Evolutionary conservation across 2,113 vertebrate genomes (phyloP), one percentile per base, ranked within the genome.

Genomic region (Gopherus evgoodei): DNA sequence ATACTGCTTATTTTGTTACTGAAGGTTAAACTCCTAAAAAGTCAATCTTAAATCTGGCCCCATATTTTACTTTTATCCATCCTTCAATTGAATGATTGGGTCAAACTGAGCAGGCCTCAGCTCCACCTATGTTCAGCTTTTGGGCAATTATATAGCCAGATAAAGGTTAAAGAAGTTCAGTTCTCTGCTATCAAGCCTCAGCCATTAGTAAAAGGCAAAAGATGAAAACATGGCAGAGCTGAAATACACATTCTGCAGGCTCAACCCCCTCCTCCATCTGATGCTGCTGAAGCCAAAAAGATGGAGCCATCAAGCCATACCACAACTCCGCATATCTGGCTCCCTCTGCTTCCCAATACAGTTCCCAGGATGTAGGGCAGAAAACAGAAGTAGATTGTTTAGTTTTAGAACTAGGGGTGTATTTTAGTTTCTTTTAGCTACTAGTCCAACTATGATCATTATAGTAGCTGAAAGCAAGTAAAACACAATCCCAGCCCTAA

Each of bases 131-230:
- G 19, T 0, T n/a, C 79, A 19, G 76, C 80, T 86, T 94, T 54
- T 56, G 88, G 35, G 65, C 83, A 87, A 94, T 84, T 90, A 91
- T 93, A 83, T 38, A 22, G 62, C 21, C 82, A 25, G 9, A 94
- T 90, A 2, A 2, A 90, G 35, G 50, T 87, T 83, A 53, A 10
- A 81, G 27, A 21, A 89, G 42, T 27, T 10, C 50, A 90, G 29
- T n/a, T 90, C 29, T 56, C 93, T 87, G 65, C 11, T 76, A 90
- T 29, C 42, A 93, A 16, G 11, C 47, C 3, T 21, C 21, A 65
- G 52, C 81, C 54, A 47, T 44, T 38, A 53, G 31, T 52, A 42
- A 89, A 72, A 88, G 42, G 69, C 27, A 59, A 94, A 80, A 17
- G 16, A 90, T 79, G 79, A 84, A 95, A 93, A 29, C 16, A 35